Base-by-base conservation (phyloP, 2,888 invertebrate species). In the Lasioglossum marginatum region DNA sequence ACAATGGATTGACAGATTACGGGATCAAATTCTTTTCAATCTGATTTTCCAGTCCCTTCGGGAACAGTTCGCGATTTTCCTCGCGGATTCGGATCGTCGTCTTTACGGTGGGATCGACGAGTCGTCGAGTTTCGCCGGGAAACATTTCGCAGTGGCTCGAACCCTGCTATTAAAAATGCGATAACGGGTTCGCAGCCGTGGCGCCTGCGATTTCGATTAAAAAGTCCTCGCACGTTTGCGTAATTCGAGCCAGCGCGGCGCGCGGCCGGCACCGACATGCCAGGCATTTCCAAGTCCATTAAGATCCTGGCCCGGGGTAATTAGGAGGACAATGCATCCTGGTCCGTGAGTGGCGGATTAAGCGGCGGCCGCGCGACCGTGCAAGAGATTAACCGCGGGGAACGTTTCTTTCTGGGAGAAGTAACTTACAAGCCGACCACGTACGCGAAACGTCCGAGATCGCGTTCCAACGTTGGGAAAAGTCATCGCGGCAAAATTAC, bases 241-340 rank as follows among this genome's bases (percentile, higher is more conserved):
- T 80, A 81, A 87, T 87, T 87, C 73, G 78, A 83, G 57, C 79
- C 23, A 52, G 48, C 23, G 71, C 83, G 63, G 34, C 63, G 60
- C 60, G 23, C 23, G 52, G 52, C 52, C 52, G 48, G 74, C 71
- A 83, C 79, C 71, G 81, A 86, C 87, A 80, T 87, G 84, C 48
- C 23, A 37, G 82, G 87, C 87, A 87, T 84, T 87, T 72, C 84
- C 81, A 72, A 87, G 79, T 81, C 88, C 82, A 87, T 88, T 88
- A 88, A 88, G 87, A 88, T 88, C 85, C 82, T 81, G 60, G 80
- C n/a, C 79, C 57, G 43, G 76, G 78, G 87, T 85, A 87, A 88
- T 87, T 87, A 87, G 82, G 52, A 71, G 88, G 85, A 85, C 88
- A 81, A 88, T 88, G 87, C 82, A 81, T 88, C 88, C 85, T 87